These are phyloP conservation scores for Noctilio leporinus DNA, from an alignment of 2,113 vertebrate species.

Conservation along the genomic window DNA sequence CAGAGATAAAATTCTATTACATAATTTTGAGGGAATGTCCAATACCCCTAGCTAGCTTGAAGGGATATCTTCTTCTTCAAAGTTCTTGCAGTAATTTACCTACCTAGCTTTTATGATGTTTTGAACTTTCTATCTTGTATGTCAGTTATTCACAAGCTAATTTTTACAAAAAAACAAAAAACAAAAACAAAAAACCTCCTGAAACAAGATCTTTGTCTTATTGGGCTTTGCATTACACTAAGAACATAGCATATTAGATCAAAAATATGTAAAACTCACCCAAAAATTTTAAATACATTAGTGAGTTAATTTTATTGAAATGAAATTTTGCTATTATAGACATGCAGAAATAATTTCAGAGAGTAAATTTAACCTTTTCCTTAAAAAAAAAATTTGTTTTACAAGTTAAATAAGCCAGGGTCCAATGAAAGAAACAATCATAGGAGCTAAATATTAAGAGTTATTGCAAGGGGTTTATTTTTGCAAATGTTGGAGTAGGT, in stretches of 20 bases:
- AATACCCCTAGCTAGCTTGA: background rate
- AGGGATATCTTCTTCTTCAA: background rate
- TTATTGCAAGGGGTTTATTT: background rate
- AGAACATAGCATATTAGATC: background rate
- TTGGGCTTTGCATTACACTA: background rate
- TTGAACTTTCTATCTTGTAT: background rate
- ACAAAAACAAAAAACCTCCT: background rate
- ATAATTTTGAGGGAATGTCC: background rate
- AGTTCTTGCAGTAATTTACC: background rate
- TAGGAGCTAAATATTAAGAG: background rate
- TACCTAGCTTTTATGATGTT: background rate
- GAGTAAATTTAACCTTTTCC: background rate
- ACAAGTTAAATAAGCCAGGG: background rate
- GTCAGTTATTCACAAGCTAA: background rate
- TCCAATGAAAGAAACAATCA: background rate
- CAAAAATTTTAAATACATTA: background rate
- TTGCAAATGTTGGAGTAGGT: background rate
- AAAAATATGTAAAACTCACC: background rate
- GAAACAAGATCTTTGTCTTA: background rate
- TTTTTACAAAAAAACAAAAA: background rate
- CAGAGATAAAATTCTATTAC: constrained; percentile 19
- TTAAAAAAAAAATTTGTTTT: background rate
- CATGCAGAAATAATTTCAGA: background rate
- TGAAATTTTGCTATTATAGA: background rate
- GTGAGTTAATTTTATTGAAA: background rate